Evolutionary conservation across 2,113 vertebrate species (phyloP), one percentile per base, ranked within the genome.

Genomic region (Chrysemys picta): DNA sequence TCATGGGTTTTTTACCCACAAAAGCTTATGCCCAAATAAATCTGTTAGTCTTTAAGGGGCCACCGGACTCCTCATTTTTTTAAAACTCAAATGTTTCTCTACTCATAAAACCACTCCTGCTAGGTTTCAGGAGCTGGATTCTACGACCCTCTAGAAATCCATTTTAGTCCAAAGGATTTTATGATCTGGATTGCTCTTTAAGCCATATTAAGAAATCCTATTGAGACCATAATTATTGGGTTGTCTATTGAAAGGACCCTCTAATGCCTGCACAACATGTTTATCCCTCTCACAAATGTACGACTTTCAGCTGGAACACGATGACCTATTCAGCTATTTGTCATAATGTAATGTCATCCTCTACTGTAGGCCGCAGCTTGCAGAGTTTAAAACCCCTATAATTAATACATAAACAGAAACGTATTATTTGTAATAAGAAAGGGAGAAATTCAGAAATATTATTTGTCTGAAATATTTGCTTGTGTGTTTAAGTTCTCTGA

Each of bases 291-390:
- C 53, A 2, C 42, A 69, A 25, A 25, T 1, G 6, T 25, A 2
- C 42, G 29, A 1, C 17, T 49, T 45, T 75, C 57, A 3, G 10
- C 83, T 45, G 87, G 47, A 35, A 38, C 72, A 29, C 27, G 5
- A 31, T 0, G 3, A 83, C 10, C 1, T 27, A 2, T 25, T 59
- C 45, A 22, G 13, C 59, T 47, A 0, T 1, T 3, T 31, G 29
- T 52, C 59, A 54, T 45, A n/a, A 72, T 16, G 62, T 52, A 76
- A 38, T 2, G 5, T 31, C 75, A 87, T 27, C 42, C 57, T 80
- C 65, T 21, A 54, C 2, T 13, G 21, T 82, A 31, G 29, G 4
- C 47, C 78, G 24, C 50, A 38, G 80, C 50, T 57, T 86, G 29
- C 35, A 38, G 42, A n/a, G 21, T n/a, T 76, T n/a, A 21, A 29